A percentile compares a stretch with the other conserved stretches of the same genome.
These are phyloP conservation scores for Conus canariensis DNA, from an alignment of 2,888 invertebrate species.

Conservation along the genomic window DNA sequence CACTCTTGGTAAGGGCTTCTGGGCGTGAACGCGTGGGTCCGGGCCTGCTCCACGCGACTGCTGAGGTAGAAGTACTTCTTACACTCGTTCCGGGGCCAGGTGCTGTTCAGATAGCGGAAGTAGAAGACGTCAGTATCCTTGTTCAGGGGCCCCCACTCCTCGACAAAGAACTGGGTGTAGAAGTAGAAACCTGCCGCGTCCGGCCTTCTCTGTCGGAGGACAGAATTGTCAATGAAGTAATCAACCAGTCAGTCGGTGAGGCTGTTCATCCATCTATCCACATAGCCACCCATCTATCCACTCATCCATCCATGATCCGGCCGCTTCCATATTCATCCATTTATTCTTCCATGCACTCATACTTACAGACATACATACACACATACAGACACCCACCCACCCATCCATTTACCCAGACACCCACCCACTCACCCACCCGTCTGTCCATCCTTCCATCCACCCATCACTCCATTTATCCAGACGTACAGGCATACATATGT, in stretches of 20 bases:
- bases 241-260: neutral
- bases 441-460: neutral
- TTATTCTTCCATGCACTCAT: neutral
- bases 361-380: neutral
- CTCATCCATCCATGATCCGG: too few species aligned
- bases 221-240: neutral
- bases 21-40: constrained; percentile 28
- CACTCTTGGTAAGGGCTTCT: neutral
- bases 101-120: constrained; percentile 46
- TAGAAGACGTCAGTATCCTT: constrained; percentile 39
- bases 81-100: constrained; percentile 48
- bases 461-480: neutral
- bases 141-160: constrained; percentile 49
- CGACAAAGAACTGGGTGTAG: constrained; percentile 48
- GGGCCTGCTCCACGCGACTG: constrained; percentile 27
- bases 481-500: neutral
- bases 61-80: constrained; percentile 46
- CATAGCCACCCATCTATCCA: too few species aligned
- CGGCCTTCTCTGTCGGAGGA: constrained; percentile 25
- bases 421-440: neutral
- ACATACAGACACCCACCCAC: neutral
- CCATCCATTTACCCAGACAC: neutral
- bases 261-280: too few species aligned
- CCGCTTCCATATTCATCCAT: too few species aligned
- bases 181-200: constrained; percentile 50